Base-by-base conservation (phyloP, 2,888 invertebrate genomes). In the Cosmia trapezina region DNA sequence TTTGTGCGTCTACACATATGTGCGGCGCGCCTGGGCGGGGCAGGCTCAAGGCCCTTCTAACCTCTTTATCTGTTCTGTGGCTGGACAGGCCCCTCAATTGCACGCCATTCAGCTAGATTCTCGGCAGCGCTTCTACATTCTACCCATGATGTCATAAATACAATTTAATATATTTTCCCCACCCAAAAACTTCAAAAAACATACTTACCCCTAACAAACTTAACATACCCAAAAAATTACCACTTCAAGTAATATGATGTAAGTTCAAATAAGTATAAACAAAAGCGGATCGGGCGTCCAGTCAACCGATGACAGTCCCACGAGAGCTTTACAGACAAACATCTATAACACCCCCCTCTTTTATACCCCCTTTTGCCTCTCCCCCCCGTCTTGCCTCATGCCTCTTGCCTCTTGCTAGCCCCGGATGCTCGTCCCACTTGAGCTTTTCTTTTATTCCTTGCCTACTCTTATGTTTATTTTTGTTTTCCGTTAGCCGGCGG, bases 391-490 rank as follows among this genome's bases (percentile, higher is more conserved):
- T 65, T 77, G 77, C 61, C 75, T 76, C 76, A 33, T 56, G 83
- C 87, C 88, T 89, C 90, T 90, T 90, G 85, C 89, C 89, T 89
- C 90, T 88, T 88, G 90, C 89, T 90, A 89, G 86, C 89, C 91
- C 91, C 90, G 92, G 92, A 87, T 93, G 94, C 94, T 95, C 95
- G 91, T 94, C 95, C 95, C 94, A 94, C 95, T 95, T 91, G 90
- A 95, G 90, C 88, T 88, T 94, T 94, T 94, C 95, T 95, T 95
- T 96, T 95, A 95, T 96, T 94, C 94, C 93, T 91, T 89, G 91
- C 94, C 93, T 92, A 92, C 94, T 93, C 94, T 93, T 94, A 90
- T 94, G 93, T 94, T 95, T 95, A 95, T 96, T 96, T 96, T 96
- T 96, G 96, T 96, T 96, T 95, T 95, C 94, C 91, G 94, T 93